Percentiles rank a stretch among this genome's conserved stretches.
Conservation (phyloP, 1,140 invertebrate species). For the Drosophila biarmipes region DNA sequence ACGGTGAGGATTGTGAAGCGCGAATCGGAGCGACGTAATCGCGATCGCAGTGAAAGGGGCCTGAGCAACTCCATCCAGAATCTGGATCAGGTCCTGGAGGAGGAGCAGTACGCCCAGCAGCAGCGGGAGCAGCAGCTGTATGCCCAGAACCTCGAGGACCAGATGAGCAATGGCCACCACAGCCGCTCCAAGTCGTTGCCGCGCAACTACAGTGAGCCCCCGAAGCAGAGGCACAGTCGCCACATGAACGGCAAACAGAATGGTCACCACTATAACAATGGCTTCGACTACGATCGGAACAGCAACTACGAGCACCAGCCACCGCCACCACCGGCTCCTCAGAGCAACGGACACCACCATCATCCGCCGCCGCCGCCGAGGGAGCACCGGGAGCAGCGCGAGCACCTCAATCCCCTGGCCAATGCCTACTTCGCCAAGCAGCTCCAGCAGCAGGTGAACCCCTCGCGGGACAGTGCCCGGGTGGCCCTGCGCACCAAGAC, state of each 20-base stretch:
- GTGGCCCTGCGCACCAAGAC: conserved; percentile 77
- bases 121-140: conserved; percentile 58
- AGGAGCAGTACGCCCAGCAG: conserved; percentile 80
- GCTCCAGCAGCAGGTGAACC: conserved; percentile 73
- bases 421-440: conserved; percentile 83
- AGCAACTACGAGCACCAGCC: conserved; percentile 78
- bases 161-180: conserved; percentile 68
- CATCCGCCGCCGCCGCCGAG: no score
- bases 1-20: conserved; percentile 97
- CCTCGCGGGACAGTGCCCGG: conserved; percentile 65
- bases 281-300: conserved; percentile 72
- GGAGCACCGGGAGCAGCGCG: conserved; percentile 42
- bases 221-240: conserved; percentile 61
- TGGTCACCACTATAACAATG: conserved; percentile 66
- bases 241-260: conserved; percentile 67
- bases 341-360: no score
- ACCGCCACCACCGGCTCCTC: conserved; percentile 43
- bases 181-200: conserved; percentile 78
- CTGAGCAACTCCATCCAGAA: conserved; percentile 80
- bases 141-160: conserved; percentile 59
- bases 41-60: conserved; percentile 87
- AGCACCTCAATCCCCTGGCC: conserved; percentile 77
- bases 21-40: conserved; percentile 93
- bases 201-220: conserved; percentile 74
- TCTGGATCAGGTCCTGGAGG: conserved; percentile 86